A percentile compares a stretch with the other conserved stretches of the same genome.
Evolutionary conservation across 2,888 invertebrate genomes (phyloP).

Genomic region (Metallyticus violacea): DNA sequence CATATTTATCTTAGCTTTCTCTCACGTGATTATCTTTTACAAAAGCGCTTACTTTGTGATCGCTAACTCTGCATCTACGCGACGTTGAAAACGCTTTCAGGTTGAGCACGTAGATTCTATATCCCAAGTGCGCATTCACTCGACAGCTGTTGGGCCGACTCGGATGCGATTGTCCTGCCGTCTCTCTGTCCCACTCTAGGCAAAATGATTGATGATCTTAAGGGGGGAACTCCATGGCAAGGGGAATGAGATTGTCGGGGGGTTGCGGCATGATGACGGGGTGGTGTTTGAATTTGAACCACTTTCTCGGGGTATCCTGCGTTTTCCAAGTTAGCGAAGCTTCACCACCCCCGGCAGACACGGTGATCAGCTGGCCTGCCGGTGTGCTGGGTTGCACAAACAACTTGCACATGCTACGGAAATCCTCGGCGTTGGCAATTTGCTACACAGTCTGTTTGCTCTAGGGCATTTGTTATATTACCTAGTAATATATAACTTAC

Average conservation of each 20-base stretch:
- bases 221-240: constrained; percentile 42
- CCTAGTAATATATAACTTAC: no score
- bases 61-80: not conserved
- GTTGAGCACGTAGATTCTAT: not conserved
- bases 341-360: not conserved
- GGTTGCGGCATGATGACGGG: not conserved
- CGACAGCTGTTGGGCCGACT: constrained; percentile 14
- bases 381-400: not conserved
- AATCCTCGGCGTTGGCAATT: not conserved
- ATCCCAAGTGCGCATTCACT: not conserved
- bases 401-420: not conserved
- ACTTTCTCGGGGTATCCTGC: no score
- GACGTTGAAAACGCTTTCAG: not conserved
- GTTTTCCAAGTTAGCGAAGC: not conserved
- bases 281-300: not conserved
- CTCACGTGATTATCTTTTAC: no score
- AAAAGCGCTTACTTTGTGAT: not conserved
- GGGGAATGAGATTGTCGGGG: not conserved
- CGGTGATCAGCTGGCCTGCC: not conserved
- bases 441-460: no score
- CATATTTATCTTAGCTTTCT: no score
- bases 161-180: constrained; percentile 51
- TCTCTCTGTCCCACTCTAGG: constrained; percentile 41
- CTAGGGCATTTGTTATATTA: no score
- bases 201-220: constrained; percentile 59